These are phyloP conservation scores for Micoletzkya japonica DNA, from an alignment of 2,888 invertebrate species.

Conservation along the genomic window DNA sequence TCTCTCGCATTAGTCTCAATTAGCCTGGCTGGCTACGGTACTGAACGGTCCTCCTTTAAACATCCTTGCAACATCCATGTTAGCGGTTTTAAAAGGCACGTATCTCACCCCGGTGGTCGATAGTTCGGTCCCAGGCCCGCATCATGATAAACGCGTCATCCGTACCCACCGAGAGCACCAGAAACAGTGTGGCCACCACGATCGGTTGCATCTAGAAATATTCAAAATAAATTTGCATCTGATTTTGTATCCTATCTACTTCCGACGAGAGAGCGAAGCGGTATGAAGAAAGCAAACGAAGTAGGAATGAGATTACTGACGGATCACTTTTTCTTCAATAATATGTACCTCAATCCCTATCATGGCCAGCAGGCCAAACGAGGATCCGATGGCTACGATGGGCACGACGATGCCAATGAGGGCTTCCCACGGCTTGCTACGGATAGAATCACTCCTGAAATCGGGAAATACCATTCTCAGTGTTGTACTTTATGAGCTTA, in stretches of 20 bases:
- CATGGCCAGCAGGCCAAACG: constrained; percentile 18
- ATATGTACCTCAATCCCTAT: constrained; percentile 16
- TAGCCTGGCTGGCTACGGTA: no score
- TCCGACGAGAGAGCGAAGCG: no score
- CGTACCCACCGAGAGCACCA: constrained; percentile 22
- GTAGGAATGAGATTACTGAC: no score
- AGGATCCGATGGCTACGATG: constrained; percentile 13
- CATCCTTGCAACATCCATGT: not conserved
- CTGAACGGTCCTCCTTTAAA: no score
- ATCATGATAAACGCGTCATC: constrained; percentile 27
- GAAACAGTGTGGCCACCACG: constrained; percentile 24
- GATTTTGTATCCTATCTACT: no score
- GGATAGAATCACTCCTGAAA: constrained; percentile 22
- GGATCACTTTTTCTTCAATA: not conserved
- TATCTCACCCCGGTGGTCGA: constrained; percentile 9
- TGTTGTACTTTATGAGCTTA: not conserved
- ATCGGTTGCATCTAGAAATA: constrained; percentile 26
- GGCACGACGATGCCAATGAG: constrained; percentile 23
- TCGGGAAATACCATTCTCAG: not conserved
- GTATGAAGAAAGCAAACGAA: no score
- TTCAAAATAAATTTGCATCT: no score
- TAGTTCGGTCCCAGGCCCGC: constrained; percentile 26
- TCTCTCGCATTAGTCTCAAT: no score
- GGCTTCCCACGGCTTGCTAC: constrained; percentile 22
- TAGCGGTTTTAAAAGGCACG: not conserved